Percentiles rank a stretch among this genome's conserved stretches.
These are phyloP conservation scores for Zaprionus nigranus DNA, from an alignment of 1,140 invertebrate genomes.

Conservation along the genomic window DNA sequence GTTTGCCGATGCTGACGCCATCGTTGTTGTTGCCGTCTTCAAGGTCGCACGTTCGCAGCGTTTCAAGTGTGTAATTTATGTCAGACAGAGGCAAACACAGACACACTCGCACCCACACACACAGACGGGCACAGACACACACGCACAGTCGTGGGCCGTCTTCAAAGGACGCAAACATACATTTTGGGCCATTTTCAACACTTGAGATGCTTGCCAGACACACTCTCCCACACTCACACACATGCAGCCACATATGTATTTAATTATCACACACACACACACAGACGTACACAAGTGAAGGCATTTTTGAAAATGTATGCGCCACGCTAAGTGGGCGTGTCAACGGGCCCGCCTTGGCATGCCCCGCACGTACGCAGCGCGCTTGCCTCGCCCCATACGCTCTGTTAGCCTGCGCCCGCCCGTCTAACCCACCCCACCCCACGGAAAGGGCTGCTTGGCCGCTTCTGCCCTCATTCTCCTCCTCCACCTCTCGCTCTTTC, in stretches of 20 bases:
- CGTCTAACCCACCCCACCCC: neutral
- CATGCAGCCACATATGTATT: conserved; percentile 42
- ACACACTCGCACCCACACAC: conserved; percentile 25
- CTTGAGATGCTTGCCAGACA: conserved; percentile 58
- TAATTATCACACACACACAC: conserved; percentile 35
- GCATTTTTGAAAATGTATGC: conserved; percentile 59
- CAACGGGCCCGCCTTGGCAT: conserved; percentile 47
- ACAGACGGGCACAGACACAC: conserved; percentile 9
- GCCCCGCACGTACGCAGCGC: conserved; percentile 60
- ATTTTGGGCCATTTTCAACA: conserved; percentile 72
- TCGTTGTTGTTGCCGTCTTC: conserved; percentile 17
- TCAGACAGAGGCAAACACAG: conserved; percentile 46
- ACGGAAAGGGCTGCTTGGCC: conserved; percentile 29
- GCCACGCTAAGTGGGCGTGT: conserved; percentile 54
- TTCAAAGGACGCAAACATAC: conserved; percentile 48
- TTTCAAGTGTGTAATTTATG: conserved; percentile 67
- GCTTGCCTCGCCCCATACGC: neutral
- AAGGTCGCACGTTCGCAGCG: conserved; percentile 56
- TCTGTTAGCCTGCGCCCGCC: neutral
- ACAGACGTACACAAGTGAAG: neutral
- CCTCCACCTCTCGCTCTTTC: neutral
- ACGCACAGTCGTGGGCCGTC: conserved; percentile 21
- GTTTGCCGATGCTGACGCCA: neutral
- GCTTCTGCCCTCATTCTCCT: conserved; percentile 35
- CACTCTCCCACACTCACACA: conserved; percentile 12